Percentiles rank a stretch among this genome's conserved stretches.
phyloP scores from a whole-genome alignment of 2,888 invertebrate species.

The Meta bourneti region DNA sequence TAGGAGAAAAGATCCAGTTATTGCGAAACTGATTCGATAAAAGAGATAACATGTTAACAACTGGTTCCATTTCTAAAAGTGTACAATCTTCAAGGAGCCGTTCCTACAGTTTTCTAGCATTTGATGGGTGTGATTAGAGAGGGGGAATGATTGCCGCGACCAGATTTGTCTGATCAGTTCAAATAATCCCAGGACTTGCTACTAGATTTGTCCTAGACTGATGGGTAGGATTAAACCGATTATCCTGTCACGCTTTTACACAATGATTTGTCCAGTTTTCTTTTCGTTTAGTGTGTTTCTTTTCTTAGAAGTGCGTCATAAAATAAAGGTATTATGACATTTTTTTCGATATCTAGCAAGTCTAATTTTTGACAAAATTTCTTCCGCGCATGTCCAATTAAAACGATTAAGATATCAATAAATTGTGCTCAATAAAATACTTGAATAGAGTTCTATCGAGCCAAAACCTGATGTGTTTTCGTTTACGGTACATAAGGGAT shows the following conservation, averaged over 20 bases:
- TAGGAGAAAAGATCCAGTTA: conserved; percentile 40
- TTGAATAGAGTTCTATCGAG: too few species aligned
- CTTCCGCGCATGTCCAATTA: too few species aligned
- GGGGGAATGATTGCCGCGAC: conserved; percentile 39
- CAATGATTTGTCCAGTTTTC: conserved; percentile 44
- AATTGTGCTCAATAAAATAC: too few species aligned
- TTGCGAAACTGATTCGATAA: conserved; percentile 36
- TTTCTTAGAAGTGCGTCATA: not conserved
- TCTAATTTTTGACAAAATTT: too few species aligned
- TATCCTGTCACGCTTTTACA: conserved; percentile 55
- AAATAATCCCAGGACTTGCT: conserved; percentile 52
- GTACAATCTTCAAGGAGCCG: conserved; percentile 29
- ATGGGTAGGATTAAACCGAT: conserved; percentile 56
- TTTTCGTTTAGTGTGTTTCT: conserved; percentile 29
- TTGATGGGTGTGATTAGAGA: conserved; percentile 53
- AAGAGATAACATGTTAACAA: conserved; percentile 37
- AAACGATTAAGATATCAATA: too few species aligned
- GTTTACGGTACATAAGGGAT: too few species aligned
- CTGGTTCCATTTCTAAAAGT: conserved; percentile 40
- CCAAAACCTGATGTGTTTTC: too few species aligned
- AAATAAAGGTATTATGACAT: not conserved
- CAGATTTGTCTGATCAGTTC: conserved; percentile 63
- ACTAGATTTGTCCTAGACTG: conserved; percentile 54
- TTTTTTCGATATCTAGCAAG: too few species aligned
- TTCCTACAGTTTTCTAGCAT: conserved; percentile 43